A percentile compares a stretch with the other conserved stretches of the same genome.
phyloP scores from a whole-genome alignment of 2,113 vertebrate genomes.

The Hemiscyllium ocellatum region DNA sequence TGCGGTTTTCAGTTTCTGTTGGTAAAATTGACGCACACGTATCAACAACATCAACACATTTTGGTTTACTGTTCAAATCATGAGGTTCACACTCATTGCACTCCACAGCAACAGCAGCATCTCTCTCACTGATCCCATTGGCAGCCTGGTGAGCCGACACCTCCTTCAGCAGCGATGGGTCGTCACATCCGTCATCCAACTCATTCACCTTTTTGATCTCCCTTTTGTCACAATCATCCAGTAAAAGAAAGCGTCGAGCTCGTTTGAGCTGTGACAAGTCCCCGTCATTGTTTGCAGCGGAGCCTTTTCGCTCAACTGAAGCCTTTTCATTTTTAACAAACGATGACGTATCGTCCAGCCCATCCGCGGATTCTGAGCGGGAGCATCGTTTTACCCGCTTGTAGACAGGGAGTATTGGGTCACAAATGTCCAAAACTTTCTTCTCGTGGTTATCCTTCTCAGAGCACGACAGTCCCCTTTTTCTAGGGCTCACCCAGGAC shows the following conservation, averaged over 20 bases:
- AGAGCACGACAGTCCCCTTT: slow-evolving; percentile 75
- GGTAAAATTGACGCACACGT: slow-evolving; percentile 59
- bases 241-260: slow-evolving; percentile 66
- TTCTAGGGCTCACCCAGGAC: slow-evolving; percentile 74
- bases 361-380: slow-evolving; percentile 74
- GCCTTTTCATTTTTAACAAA: slow-evolving; percentile 63
- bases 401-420: slow-evolving; percentile 68
- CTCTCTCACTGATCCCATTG: slow-evolving; percentile 77
- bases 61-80: slow-evolving; percentile 55
- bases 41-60: slow-evolving; percentile 49
- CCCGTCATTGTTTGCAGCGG: slow-evolving; percentile 68
- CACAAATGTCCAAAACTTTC: slow-evolving; percentile 49
- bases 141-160: slow-evolving; percentile 65
- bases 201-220: slow-evolving; percentile 67
- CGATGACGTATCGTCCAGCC: slow-evolving; percentile 69
- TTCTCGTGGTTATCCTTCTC: slow-evolving; percentile 81
- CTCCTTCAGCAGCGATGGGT: slow-evolving; percentile 55
- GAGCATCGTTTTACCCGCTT: slow-evolving; percentile 84
- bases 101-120: slow-evolving; percentile 63
- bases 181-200: slow-evolving; percentile 59
- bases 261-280: slow-evolving; percentile 63
- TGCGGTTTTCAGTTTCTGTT: slow-evolving; percentile 64
- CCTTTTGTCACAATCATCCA: slow-evolving; percentile 74
- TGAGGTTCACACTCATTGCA: slow-evolving; percentile 62
- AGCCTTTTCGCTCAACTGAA: slow-evolving; percentile 58